Conservation (phyloP, 2,797 vertebrate genomes). For the Synaphobranchus kaupii region DNA sequence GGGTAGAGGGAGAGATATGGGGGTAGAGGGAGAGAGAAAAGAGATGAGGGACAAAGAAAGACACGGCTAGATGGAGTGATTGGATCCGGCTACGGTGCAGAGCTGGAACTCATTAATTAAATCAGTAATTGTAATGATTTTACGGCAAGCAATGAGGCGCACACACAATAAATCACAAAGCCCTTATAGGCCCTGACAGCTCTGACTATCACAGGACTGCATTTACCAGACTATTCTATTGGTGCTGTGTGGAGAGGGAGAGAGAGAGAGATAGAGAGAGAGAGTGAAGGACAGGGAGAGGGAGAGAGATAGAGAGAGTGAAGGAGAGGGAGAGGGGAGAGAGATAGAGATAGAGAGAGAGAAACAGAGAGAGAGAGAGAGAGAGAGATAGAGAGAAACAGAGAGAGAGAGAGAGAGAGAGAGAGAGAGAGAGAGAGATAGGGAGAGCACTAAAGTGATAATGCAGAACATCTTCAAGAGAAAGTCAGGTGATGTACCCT, state of each 20-base stretch:
- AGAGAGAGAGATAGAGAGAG: not conserved
- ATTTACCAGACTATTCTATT: not conserved
- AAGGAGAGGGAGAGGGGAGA: not conserved
- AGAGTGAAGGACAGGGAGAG: not conserved
- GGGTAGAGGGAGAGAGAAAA: not conserved
- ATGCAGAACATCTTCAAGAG: not conserved
- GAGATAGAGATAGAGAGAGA: not conserved
- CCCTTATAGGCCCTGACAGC: constrained; percentile 12
- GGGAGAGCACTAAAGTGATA: not conserved
- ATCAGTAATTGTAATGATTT: constrained; percentile 12
- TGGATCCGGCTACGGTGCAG: not conserved
- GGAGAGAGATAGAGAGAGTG: not conserved
- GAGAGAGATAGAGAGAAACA: too few relatives aligned
- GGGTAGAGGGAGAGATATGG: not conserved
- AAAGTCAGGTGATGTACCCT: not conserved
- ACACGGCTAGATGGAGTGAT: not conserved
- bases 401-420: not conserved
- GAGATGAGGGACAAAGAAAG: constrained; percentile 7
- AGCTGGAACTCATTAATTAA: constrained; percentile 17
- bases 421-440: not conserved
- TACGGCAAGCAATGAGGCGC: constrained; percentile 4
- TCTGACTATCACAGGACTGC: not conserved
- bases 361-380: not conserved
- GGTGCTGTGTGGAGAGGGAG: not conserved
- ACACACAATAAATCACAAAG: constrained; percentile 12